These are phyloP conservation scores for Eumacrocentrus americanus DNA, from an alignment of 2,888 invertebrate genomes.

Conservation along the genomic window DNA sequence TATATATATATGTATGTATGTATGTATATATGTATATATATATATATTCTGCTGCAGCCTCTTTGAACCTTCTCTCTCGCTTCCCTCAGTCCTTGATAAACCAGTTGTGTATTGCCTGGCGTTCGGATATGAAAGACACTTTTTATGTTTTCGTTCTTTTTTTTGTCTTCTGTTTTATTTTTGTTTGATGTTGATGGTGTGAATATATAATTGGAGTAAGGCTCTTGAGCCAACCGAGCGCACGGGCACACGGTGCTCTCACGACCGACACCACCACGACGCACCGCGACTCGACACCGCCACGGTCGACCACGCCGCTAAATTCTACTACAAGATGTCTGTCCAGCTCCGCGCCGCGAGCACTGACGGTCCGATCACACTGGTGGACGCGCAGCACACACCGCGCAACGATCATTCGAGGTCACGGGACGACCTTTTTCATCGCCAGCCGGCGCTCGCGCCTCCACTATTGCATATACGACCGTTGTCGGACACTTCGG, in stretches of 20 bases:
- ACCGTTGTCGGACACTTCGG: neutral
- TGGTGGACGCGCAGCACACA: slow-evolving; percentile 48
- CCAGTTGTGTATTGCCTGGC: neutral
- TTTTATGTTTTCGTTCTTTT: neutral
- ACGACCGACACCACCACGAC: slow-evolving; percentile 44
- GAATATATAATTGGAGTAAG: slow-evolving; percentile 1
- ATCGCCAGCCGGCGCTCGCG: slow-evolving; percentile 18
- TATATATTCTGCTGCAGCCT: neutral
- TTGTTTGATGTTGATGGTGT: neutral
- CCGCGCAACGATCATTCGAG: slow-evolving; percentile 55
- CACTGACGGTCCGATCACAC: slow-evolving; percentile 48
- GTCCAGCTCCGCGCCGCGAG: slow-evolving; percentile 55
- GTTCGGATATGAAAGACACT: neutral
- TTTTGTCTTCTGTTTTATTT: too few relatives aligned
- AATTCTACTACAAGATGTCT: slow-evolving; percentile 60
- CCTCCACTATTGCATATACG: neutral
- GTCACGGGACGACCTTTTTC: slow-evolving; percentile 31
- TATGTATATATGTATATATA: too few relatives aligned
- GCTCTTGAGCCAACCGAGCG: slow-evolving; percentile 14
- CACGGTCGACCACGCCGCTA: slow-evolving; percentile 56
- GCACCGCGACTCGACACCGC: slow-evolving; percentile 44
- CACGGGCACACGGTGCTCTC: slow-evolving; percentile 38
- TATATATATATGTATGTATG: too few relatives aligned
- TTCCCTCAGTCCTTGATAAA: neutral
- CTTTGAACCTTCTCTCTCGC: neutral